Conservation (phyloP, 1,140 invertebrate genomes). For the Drosophila sp. region DNA sequence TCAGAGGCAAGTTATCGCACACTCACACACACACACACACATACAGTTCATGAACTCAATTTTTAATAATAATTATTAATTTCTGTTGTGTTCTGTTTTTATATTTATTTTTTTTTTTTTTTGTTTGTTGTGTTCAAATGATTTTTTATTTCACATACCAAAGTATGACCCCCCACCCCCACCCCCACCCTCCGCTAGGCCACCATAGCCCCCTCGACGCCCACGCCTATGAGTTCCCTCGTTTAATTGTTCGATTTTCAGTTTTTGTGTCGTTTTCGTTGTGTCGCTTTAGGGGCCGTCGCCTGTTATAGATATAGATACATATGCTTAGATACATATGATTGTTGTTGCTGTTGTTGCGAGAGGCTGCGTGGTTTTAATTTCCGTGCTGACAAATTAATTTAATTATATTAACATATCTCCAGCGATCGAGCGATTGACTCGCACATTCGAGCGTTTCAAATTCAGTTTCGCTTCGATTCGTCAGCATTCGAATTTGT, state of each 20-base stretch:
- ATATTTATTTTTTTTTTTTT: conserved; percentile 3
- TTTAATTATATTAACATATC: conserved; percentile 83
- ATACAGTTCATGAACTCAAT: conserved; percentile 78
- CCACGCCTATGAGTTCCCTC: conserved; percentile 20
- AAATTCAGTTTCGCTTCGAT: conserved; percentile 34
- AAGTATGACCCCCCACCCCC: conserved; percentile 25
- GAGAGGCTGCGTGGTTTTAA: conserved; percentile 63
- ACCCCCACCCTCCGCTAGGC: not conserved
- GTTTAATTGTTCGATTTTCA: conserved; percentile 82
- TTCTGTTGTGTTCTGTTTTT: conserved; percentile 26
- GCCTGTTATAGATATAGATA: conserved; percentile 63
- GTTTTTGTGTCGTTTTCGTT: conserved; percentile 62
- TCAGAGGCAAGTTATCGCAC: conserved; percentile 50
- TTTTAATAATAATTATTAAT: conserved; percentile 77
- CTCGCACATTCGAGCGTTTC: conserved; percentile 36
- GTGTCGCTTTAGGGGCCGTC: conserved; percentile 24
- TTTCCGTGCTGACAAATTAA: conserved; percentile 83
- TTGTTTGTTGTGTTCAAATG: conserved; percentile 54
- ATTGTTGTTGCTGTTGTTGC: conserved; percentile 20
- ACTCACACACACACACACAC: conserved; percentile 26
- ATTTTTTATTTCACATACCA: conserved; percentile 78
- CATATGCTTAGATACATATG: conserved; percentile 13
- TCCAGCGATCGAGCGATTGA: conserved; percentile 78
- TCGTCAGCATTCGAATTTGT: conserved; percentile 21
- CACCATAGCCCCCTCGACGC: not conserved